These are phyloP conservation scores for Kryptopterus vitreolus DNA, from an alignment of 2,797 vertebrate genomes.

Conservation along the genomic window DNA sequence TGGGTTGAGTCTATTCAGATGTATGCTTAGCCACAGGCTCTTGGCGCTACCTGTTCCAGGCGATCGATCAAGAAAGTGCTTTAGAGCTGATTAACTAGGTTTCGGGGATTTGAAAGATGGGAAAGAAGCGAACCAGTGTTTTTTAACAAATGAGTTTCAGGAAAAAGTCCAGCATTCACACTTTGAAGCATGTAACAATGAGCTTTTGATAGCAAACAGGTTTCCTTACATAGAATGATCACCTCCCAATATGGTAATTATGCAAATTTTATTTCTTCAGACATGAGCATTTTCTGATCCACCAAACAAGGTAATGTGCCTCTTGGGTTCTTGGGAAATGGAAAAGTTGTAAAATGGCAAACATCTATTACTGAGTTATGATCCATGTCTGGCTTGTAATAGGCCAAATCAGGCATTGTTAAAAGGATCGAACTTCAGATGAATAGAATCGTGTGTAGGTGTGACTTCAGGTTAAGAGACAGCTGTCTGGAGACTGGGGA, in stretches of 20 bases:
- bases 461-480: conserved; percentile 9
- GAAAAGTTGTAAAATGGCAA: not conserved
- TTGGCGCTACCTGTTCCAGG: conserved; percentile 44
- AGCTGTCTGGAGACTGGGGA: conserved; percentile 8
- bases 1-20: conserved; percentile 42
- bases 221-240: not conserved
- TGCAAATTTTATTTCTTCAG: conserved; percentile 20
- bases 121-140: conserved; percentile 31
- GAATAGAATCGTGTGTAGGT: conserved; percentile 25
- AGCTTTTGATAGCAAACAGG: not conserved
- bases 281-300: conserved; percentile 13
- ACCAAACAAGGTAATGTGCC: conserved; percentile 23
- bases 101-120: conserved; percentile 42
- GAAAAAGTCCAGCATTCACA: conserved; percentile 19
- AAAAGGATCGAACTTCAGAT: conserved; percentile 29
- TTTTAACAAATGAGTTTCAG: conserved; percentile 35
- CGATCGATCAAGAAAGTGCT: conserved; percentile 55
- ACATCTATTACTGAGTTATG: conserved; percentile 34
- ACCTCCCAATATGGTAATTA: conserved; percentile 3
- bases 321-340: conserved; percentile 8
- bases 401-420: conserved; percentile 34
- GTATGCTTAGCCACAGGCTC: conserved; percentile 40
- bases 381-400: conserved; percentile 31
- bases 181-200: not conserved
- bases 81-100: conserved; percentile 40